These are phyloP conservation scores for Tolypeutes matacus DNA, from an alignment of 2,797 vertebrate genomes.

Conservation along the genomic window DNA sequence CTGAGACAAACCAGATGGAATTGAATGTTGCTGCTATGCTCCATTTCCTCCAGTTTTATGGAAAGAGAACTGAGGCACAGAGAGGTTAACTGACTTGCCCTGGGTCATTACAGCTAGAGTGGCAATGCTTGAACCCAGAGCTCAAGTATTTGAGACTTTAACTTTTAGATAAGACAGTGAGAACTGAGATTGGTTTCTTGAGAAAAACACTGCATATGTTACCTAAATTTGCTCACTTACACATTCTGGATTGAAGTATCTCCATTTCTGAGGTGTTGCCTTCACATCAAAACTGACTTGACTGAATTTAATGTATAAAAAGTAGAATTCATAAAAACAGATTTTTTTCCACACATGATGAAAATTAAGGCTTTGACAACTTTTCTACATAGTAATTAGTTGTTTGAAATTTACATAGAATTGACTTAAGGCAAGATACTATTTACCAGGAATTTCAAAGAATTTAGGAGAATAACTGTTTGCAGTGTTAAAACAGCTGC, in stretches of 20 bases:
- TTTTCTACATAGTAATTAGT: not conserved
- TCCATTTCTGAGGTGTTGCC: not conserved
- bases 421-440: constrained; percentile 2
- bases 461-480: not conserved
- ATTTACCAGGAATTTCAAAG: not conserved
- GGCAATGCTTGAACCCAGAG: not conserved
- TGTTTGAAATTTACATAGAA: not conserved
- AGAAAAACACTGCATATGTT: not conserved
- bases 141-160: not conserved
- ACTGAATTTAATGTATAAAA: not conserved
- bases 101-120: not conserved
- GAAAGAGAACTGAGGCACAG: not conserved
- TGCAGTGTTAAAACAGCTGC: not conserved
- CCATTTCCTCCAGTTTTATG: not conserved
- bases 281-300: not conserved
- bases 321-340: not conserved
- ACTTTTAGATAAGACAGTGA: not conserved
- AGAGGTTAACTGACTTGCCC: not conserved
- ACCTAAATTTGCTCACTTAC: not conserved
- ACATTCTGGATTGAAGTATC: not conserved
- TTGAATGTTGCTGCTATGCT: not conserved
- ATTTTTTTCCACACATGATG: not conserved
- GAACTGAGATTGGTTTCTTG: not conserved
- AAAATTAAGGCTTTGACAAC: constrained; percentile 3
- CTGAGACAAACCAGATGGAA: not conserved